Evolutionary conservation across 2,797 vertebrate species (phyloP), one percentile per base, ranked within the genome.

Genomic region (Eulemur coronatus): DNA sequence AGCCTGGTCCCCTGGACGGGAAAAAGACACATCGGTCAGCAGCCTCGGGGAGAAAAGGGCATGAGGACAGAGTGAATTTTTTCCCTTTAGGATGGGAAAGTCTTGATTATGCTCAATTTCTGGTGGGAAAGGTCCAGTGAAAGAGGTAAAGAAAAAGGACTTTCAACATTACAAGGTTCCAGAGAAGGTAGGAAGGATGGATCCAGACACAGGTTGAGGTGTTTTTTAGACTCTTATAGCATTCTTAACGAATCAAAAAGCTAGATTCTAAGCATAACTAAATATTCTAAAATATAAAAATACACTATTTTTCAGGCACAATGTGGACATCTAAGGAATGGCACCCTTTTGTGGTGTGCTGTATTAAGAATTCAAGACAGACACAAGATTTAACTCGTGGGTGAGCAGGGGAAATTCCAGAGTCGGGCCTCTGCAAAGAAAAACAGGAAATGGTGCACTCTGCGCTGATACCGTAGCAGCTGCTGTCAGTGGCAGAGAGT

Each of bases 331-430:
- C 75, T 69, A 63, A 81, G 61, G 20, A 88, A 55, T 0, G 20
- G 15, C 12, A 52, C 43, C 33, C 18, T 80, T 38, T 13, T 38
- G 22, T 20, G 24, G 24, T 52, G 17, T 46, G 55, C 18, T 43
- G 18, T 17, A 41, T 33, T 59, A 79, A 55, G 41, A 79, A 41
- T 24, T 67, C 22, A 65, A 87, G 85, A 70, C 4, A 82, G 26
- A 85, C n/a, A 69, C 7, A 20, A 84, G 65, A 87, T 72, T 48
- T 72, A 69, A 76, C 75, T 26, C 28, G 7, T 8, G 41, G 50
- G 81, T 84, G 57, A 75, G 48, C 28, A 28, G 78, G 96, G 95
- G 96, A 91, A 96, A 96, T 88, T 92, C 95, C 96, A 82, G 63
- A 70, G 59, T 33, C 2, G 3, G 38, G 81, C 81, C 28, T 94